Evolutionary conservation across 2,888 invertebrate species (phyloP), one percentile per base, ranked within the genome.

Genomic region (Tipula helvola): DNA sequence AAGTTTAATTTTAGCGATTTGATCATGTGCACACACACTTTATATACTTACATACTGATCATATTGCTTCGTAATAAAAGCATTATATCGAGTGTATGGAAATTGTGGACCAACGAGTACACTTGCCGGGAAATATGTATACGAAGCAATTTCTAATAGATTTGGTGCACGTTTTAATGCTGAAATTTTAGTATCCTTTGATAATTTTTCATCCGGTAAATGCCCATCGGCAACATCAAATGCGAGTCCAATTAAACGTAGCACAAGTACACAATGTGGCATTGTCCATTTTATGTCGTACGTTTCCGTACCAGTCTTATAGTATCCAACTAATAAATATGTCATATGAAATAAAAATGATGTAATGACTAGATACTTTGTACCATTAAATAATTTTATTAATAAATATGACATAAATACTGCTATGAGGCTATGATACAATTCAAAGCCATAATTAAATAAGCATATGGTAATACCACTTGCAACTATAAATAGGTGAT

Each of bases 211-310:
- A 5, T 91, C 89, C 86, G 93, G 91, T 89, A 94, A 93, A 87
- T 93, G 91, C 0, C 98, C 98, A 92, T 99, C 99, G 90, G 93
- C 93, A 0, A 95, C 88, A 90, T 96, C 96, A 91, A 96, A 96
- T 0, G 95, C 94, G 7, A 97, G 93, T 2, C 97, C 98, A 88
- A 98, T 98, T 89, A 98, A 93, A 89, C 98, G 94, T 52, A 99
- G 92, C 0, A 96, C 96, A 87, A 99, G 92, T 10, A 99, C 98
- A 92, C 99, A 99, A 88, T 98, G 98, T 0, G 99, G 98, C 95
- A 98, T 97, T 5, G 98, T 99, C 99, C 99, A 99, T 88, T 96
- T 96, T 87, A 99, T 98, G 89, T 98, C 98, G 90, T 99, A 99
- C 10, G 95, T 94, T 88, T 96, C 95, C 3, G 97, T 97, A 89